phyloP scores from a whole-genome alignment of 2,797 vertebrate genomes.

The Bryconaethiops microstoma region DNA sequence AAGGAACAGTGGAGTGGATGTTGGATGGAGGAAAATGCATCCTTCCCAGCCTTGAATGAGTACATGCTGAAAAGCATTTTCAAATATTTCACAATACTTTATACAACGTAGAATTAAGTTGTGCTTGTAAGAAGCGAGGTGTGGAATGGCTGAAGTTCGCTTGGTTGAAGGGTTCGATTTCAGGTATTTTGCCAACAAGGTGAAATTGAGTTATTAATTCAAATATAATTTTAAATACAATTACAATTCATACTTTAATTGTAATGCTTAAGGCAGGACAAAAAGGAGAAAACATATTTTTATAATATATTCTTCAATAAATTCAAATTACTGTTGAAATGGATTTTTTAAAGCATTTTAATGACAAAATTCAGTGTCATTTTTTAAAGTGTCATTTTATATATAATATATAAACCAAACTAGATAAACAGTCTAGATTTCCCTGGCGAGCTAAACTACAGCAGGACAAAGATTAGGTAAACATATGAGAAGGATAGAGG shows the following conservation, averaged over 20 bases:
- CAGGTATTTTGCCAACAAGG: background rate
- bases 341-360: no score
- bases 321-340: no score
- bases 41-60: background rate
- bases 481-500: background rate
- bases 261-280: no score
- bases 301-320: no score
- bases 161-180: conserved; percentile 1
- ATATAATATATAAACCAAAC: no score
- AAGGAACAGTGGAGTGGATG: background rate
- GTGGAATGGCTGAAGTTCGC: background rate
- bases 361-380: no score
- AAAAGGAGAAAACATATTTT: no score
- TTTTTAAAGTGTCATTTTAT: no score
- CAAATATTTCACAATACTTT: conserved; percentile 6
- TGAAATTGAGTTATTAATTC: no score
- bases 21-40: background rate
- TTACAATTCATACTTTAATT: no score
- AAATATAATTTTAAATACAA: no score
- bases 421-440: no score
- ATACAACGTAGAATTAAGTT: background rate
- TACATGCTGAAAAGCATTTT: background rate
- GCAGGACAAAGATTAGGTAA: conserved; percentile 50
- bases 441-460: conserved; percentile 30
- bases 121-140: background rate